Base-by-base conservation (phyloP, 1,140 invertebrate species). In the Drosophila paulistorum region DNA sequence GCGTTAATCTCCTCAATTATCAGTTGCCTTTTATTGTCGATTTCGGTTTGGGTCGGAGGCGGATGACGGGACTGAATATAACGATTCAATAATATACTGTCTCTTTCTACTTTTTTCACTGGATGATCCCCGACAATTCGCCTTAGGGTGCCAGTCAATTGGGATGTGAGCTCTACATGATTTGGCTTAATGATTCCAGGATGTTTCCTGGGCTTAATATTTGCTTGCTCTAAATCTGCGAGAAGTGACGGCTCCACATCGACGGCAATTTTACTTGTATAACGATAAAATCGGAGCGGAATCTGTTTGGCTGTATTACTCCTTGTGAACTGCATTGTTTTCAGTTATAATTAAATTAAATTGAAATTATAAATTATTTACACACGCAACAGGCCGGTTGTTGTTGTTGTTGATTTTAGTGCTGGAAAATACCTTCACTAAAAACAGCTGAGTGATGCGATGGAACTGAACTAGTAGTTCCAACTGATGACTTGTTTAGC, bases 201-300 rank as follows among this genome's bases (percentile, higher is more conserved):
- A 93, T 96, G 96, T 72, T 94, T 93, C 63, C 93, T 93, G 10
- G 95, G 94, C 91, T 96, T 96, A n/a, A 94, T 91, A 65, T 92
- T 82, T 9, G 94, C 91, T 20, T 93, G 92, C 48, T 94, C 93
- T 45, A 96, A 92, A 65, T 92, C 92, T 10, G 94, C 85, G 54
- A 93, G 78, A 11, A 95, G 80, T 35, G 76, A 80, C 23, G 93
- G 86, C 74, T 94, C 93, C 7, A 95, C 85, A 71, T 91, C 84
- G 3, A 93, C 91, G 65, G 93, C 93, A 11, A 93, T 90, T 87
- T 93, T 94, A 30, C 92, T 92, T 3, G 91, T 90, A 17, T 60
- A 71, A 3, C 90, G 71, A 17, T 66, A 62, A 3, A 87, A 57
- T 4, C 71, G 68, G 13, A 69, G 74, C 0, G 60, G 54, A 9